Percentiles rank a stretch among this genome's conserved stretches.
phyloP scores from a whole-genome alignment of 2,797 vertebrate species.

The Ctenopoma kingsleyae region DNA sequence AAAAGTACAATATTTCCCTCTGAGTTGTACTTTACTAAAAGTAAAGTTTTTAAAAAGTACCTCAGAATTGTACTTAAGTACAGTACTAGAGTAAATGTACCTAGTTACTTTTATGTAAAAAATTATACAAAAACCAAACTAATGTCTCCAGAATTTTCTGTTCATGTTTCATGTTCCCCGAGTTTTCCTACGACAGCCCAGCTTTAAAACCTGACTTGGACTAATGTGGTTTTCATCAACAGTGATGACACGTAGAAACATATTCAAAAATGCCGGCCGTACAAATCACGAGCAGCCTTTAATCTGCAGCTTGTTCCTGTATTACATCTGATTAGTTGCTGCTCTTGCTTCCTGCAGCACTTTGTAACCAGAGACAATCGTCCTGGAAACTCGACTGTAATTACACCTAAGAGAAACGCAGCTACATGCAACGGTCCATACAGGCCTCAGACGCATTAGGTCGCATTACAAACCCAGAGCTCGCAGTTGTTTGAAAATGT shows the following conservation, averaged over 20 bases:
- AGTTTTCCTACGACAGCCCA: too few species aligned
- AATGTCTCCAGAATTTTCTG: too few species aligned
- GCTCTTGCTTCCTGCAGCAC: slow-evolving; percentile 44
- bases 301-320: slow-evolving; percentile 42
- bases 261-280: slow-evolving; percentile 1
- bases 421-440: not conserved
- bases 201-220: not conserved
- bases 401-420: slow-evolving; percentile 26
- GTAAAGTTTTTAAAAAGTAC: too few species aligned
- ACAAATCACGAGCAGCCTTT: slow-evolving; percentile 16
- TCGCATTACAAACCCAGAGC: not conserved
- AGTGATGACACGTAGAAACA: slow-evolving; percentile 33
- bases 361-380: slow-evolving; percentile 44
- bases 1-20: too few species aligned
- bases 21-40: too few species aligned
- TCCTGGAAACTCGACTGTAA: slow-evolving; percentile 30
- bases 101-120: too few species aligned
- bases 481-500: slow-evolving; percentile 43
- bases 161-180: too few species aligned
- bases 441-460: slow-evolving; percentile 26
- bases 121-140: too few species aligned
- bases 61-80: too few species aligned
- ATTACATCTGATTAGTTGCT: slow-evolving; percentile 52
- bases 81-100: too few species aligned
- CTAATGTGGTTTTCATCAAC: not conserved